Percentiles rank a stretch among this genome's conserved stretches.
phyloP scores from a whole-genome alignment of 2,113 vertebrate species.

The Hymenochirus boettgeri region DNA sequence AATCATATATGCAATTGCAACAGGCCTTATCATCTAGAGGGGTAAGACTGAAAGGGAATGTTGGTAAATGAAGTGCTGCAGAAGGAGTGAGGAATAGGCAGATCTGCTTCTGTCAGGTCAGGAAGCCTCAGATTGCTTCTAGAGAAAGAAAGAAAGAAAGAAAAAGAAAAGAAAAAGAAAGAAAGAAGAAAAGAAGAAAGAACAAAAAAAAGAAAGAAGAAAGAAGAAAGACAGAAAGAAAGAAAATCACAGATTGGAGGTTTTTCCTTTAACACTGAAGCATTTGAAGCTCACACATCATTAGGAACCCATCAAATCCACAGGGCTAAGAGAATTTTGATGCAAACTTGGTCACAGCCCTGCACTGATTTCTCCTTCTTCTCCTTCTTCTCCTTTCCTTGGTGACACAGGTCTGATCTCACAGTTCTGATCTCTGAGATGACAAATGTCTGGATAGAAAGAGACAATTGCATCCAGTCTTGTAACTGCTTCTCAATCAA shows the following conservation, averaged over 20 bases:
- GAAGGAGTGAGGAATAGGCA: constrained; percentile 80
- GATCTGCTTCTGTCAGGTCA: constrained; percentile 92
- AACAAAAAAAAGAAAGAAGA: background rate
- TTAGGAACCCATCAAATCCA: constrained; percentile 80
- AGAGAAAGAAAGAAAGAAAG: too few relatives aligned
- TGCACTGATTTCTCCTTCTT: constrained; percentile 50
- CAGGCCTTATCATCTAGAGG: constrained; percentile 83
- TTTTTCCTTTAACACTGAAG: constrained; percentile 68
- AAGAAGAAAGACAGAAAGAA: constrained; percentile 63
- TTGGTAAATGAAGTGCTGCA: constrained; percentile 89
- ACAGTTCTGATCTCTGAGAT: constrained; percentile 75
- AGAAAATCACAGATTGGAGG: constrained; percentile 96
- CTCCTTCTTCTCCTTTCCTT: constrained; percentile 53
- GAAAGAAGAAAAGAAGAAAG: background rate
- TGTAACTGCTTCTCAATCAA: constrained; percentile 59
- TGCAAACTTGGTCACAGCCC: constrained; percentile 73
- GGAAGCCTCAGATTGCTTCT: constrained; percentile 92
- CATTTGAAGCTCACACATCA: constrained; percentile 88
- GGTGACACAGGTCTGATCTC: too few relatives aligned
- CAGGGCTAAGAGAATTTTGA: constrained; percentile 76
- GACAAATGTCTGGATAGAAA: constrained; percentile 68
- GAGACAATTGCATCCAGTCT: constrained; percentile 70
- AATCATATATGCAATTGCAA: constrained; percentile 73
- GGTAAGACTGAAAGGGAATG: constrained; percentile 91
- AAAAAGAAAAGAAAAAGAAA: constrained; percentile 66